Evolutionary conservation across 2,888 invertebrate genomes (phyloP), one percentile per base, ranked within the genome.

Genomic region (Anthrax anthrax): DNA sequence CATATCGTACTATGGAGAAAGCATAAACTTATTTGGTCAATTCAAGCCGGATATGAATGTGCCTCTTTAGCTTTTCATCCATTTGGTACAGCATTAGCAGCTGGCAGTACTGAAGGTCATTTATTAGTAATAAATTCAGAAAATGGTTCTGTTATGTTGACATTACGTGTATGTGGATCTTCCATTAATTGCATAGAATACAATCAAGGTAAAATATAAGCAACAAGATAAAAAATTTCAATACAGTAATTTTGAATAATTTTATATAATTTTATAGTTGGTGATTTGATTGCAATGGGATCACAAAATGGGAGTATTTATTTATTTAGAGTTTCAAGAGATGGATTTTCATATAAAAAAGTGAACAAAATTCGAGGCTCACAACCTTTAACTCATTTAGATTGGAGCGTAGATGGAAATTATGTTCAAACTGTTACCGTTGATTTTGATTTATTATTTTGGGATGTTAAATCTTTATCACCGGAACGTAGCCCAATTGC

Each of bases 361-460:
- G 84, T 84, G 14, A 88, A 88, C 60, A 89, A 88, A 69, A 88
- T 89, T 49, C 74, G 88, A 16, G 89, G 89, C 0, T 79, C 84
- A 0, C 89, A 89, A 59, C 84, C 88, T 0, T 71, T 92, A 4
- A 80, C 84, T 49, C 88, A 90, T 58, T 69, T 92, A 45, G 92
- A 92, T 63, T 92, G 91, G 91, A 90, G 91, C 63, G 78, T 83
- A 37, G 91, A 92, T 60, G 86, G 89, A 47, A 82, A 80, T 61
- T 88, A 80, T 62, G 70, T 94, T 48, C 91, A 91, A 70, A 86
- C 89, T 1, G 88, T 87, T 44, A 88, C 91, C 16, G 84, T 86
- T 48, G 91, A 92, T 62, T 89, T 88, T 57, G 91, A 92, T 63
- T 70, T 90, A 43, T 75, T 84, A 6, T 91, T 88, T 67, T 92